Evolutionary conservation across 2,797 vertebrate species (phyloP).

Genomic region (Heteromormyrus szaboi): DNA sequence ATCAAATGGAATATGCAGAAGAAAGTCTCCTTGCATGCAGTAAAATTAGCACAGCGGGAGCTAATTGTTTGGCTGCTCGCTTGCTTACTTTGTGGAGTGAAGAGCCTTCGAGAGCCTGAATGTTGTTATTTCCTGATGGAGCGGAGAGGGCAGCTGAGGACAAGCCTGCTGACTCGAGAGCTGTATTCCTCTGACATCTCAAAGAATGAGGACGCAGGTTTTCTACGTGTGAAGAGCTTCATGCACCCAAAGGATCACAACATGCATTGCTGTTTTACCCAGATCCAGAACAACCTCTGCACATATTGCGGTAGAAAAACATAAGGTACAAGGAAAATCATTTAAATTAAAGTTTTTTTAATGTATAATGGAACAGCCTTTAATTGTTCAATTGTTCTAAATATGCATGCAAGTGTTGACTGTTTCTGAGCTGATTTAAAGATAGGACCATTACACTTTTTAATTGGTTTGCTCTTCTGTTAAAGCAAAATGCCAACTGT

Average conservation of each 20-base stretch:
- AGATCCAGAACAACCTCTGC: not conserved
- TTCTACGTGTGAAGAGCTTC: not conserved
- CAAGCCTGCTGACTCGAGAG: not conserved
- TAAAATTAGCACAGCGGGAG: not conserved
- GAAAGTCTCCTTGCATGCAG: not conserved
- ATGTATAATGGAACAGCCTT: not conserved
- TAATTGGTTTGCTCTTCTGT: conserved; percentile 31
- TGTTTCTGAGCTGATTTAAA: conserved; percentile 16
- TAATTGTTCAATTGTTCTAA: not conserved
- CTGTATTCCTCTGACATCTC: not conserved
- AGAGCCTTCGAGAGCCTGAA: not conserved
- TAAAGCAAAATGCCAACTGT: conserved; percentile 36
- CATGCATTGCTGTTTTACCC: not conserved
- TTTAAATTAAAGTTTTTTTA: not conserved
- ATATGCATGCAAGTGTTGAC: not conserved
- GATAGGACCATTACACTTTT: conserved; percentile 29
- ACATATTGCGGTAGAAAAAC: not conserved
- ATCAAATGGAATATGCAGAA: not conserved
- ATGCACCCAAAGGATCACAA: not conserved
- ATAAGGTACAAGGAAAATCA: not conserved
- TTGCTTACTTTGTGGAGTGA: not conserved
- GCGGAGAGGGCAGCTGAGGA: not conserved
- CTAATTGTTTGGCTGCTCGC: not conserved
- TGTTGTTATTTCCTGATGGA: not conserved
- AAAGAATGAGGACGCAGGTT: not conserved